phyloP scores from a whole-genome alignment of 92 coral and sea anemone genomes.

The Phenganax marumi region DNA sequence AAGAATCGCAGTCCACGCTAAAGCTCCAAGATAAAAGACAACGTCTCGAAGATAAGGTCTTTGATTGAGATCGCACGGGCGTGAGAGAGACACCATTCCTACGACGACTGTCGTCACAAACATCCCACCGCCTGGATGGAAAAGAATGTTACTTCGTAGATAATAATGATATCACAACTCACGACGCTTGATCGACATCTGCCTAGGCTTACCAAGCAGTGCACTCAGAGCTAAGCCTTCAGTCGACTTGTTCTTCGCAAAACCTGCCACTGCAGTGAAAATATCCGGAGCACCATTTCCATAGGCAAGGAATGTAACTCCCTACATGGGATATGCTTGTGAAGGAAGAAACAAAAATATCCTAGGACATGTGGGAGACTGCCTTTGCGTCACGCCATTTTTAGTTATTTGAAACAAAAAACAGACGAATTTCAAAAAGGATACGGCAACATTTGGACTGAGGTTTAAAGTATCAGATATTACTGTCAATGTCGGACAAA shows the following conservation, averaged over 20 bases:
- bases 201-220: slow-evolving; percentile 64
- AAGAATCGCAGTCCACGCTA: slow-evolving; percentile 77
- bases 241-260: slow-evolving; percentile 46
- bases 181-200: background rate
- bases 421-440: slow-evolving; percentile 43
- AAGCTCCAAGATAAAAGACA: slow-evolving; percentile 87
- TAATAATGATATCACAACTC: background rate
- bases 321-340: slow-evolving; percentile 41
- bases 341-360: background rate
- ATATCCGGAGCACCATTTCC: slow-evolving; percentile 99
- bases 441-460: slow-evolving; percentile 88
- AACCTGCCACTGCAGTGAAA: slow-evolving; percentile 87
- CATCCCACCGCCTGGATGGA: slow-evolving; percentile 83
- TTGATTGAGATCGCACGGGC: slow-evolving; percentile 59
- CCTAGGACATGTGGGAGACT: background rate
- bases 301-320: slow-evolving; percentile 85
- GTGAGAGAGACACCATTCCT: slow-evolving; percentile 69
- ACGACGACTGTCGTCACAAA: slow-evolving; percentile 97
- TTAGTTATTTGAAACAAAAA: background rate
- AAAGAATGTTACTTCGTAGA: background rate
- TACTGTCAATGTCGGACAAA: slow-evolving; percentile 76
- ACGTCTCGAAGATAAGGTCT: slow-evolving; percentile 92
- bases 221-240: slow-evolving; percentile 76
- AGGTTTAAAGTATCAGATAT: slow-evolving; percentile 69
- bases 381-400: background rate